phyloP scores from a whole-genome alignment of 1,140 invertebrate genomes.

The Plectrocnemia conspersa region DNA sequence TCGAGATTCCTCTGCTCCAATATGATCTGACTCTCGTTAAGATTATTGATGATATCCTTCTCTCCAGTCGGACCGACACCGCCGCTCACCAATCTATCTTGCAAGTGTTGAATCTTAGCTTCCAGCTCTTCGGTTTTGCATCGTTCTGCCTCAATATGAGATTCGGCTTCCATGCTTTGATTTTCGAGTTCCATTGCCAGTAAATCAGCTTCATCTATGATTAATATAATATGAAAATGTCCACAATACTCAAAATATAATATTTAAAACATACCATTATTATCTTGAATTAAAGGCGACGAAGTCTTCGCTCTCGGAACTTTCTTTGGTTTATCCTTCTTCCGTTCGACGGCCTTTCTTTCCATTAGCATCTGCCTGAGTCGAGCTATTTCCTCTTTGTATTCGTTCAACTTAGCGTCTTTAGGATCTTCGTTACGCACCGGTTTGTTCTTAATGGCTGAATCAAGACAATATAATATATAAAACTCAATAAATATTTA shows the following conservation, averaged over 20 bases:
- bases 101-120: constrained; percentile 59
- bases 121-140: constrained; percentile 50
- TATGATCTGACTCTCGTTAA: constrained; percentile 81
- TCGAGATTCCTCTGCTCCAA: constrained; percentile 74
- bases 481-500: background rate
- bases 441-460: constrained; percentile 89
- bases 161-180: constrained; percentile 51
- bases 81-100: constrained; percentile 83
- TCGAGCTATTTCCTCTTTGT: constrained; percentile 79
- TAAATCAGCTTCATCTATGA: constrained; percentile 39
- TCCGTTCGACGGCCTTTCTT: constrained; percentile 41
- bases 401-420: constrained; percentile 82
- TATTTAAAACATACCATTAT: constrained; percentile 22
- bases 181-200: constrained; percentile 45
- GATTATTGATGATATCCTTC: constrained; percentile 86
- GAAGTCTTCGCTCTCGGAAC: constrained; percentile 37
- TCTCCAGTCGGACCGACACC: constrained; percentile 49
- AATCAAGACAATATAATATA: constrained; percentile 5
- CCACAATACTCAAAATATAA: background rate
- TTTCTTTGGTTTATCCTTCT: constrained; percentile 37
- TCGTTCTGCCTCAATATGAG: constrained; percentile 56
- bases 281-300: constrained; percentile 33
- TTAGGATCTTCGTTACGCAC: constrained; percentile 95
- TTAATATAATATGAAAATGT: background rate
- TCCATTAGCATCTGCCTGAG: constrained; percentile 53